Conservation (phyloP, 2,113 vertebrate species). For the Panurus biarmicus region DNA sequence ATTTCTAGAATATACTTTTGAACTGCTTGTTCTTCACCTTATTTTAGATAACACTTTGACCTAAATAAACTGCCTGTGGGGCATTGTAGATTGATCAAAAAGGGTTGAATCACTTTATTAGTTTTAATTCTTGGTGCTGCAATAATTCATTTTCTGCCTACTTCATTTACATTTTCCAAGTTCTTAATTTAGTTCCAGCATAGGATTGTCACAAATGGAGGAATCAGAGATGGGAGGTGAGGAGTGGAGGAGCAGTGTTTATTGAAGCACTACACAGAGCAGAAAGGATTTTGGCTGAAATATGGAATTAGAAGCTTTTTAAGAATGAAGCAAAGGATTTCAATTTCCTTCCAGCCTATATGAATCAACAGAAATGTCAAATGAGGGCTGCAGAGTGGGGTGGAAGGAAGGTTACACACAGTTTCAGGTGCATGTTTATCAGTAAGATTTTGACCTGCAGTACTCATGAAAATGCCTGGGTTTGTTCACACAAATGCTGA, state of each 20-base stretch:
- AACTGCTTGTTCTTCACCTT: slow-evolving; percentile 45
- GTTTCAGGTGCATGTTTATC: slow-evolving; percentile 41
- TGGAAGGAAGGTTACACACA: slow-evolving; percentile 16
- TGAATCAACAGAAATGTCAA: slow-evolving; percentile 42
- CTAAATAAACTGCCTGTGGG: slow-evolving; percentile 49
- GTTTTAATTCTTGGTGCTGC: slow-evolving; percentile 26
- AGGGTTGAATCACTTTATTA: not conserved
- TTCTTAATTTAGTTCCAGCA: slow-evolving; percentile 40
- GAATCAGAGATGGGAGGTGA: not conserved
- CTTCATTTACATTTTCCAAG: slow-evolving; percentile 36
- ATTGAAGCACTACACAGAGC: not conserved
- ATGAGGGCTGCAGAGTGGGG: not conserved
- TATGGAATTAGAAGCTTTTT: slow-evolving; percentile 10
- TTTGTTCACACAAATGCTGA: slow-evolving; percentile 49
- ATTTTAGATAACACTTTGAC: slow-evolving; percentile 59
- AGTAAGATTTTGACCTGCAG: slow-evolving; percentile 35
- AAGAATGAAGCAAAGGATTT: slow-evolving; percentile 49
- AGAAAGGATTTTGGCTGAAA: slow-evolving; percentile 4
- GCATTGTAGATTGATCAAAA: slow-evolving; percentile 11
- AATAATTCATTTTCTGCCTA: slow-evolving; percentile 38
- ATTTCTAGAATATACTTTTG: slow-evolving; percentile 20
- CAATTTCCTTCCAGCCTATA: slow-evolving; percentile 17
- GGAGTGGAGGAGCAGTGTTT: not conserved
- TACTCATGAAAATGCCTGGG: slow-evolving; percentile 15
- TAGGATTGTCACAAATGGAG: not conserved